Evolutionary conservation across 64 coral and sea anemone species (phyloP).

Genomic region (Pocillopora damicornis): DNA sequence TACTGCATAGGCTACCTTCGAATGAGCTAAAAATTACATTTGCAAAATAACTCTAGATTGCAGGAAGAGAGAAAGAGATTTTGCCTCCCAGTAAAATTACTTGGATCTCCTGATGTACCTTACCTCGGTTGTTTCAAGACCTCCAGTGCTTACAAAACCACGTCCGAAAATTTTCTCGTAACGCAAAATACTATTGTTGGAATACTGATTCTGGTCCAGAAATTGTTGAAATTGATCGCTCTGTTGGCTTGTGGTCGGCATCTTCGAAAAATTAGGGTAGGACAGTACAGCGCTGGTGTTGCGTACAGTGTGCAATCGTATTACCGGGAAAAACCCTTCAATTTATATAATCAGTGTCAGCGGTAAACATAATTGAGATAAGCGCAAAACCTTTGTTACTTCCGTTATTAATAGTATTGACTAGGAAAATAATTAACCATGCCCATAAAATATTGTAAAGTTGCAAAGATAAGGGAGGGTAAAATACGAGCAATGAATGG

Average conservation of each 20-base stretch:
- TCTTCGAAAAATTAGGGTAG: neutral
- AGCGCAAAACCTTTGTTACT: neutral
- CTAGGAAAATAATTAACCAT: neutral
- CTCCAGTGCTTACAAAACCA: conserved; percentile 95
- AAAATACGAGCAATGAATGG: neutral
- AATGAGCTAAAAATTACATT: too few species aligned
- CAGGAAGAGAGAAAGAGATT: neutral
- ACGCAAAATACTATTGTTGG: conserved; percentile 60
- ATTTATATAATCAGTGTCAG: neutral
- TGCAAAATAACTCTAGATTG: neutral
- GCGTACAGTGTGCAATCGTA: neutral
- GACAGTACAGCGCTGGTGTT: neutral
- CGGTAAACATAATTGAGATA: conserved; percentile 7
- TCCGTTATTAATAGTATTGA: neutral
- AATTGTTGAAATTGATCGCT: conserved; percentile 84
- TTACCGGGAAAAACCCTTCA: neutral
- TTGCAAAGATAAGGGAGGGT: neutral
- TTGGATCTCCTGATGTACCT: neutral
- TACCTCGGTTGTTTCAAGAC: conserved; percentile 93
- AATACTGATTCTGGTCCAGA: conserved; percentile 94
- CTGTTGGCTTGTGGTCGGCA: neutral
- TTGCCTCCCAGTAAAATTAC: neutral
- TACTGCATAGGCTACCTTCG: too few species aligned
- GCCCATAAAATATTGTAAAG: neutral
- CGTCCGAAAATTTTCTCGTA: conserved; percentile 96